Percentiles rank a stretch among this genome's conserved stretches.
phyloP scores from a whole-genome alignment of 2,113 vertebrate species.

The Progne subis region DNA sequence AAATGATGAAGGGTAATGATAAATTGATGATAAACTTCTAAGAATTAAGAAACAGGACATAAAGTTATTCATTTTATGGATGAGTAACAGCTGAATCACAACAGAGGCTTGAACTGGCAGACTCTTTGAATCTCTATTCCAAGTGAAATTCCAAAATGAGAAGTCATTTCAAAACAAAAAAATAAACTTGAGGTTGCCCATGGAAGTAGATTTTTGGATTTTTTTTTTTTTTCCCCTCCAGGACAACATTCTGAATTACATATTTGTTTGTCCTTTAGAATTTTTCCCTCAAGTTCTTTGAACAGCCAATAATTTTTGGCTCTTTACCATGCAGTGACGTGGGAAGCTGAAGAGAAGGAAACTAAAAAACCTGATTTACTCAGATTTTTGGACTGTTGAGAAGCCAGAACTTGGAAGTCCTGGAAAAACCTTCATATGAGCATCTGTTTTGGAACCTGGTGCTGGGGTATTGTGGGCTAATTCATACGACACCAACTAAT shows the following conservation, averaged over 20 bases:
- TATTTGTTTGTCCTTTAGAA: not conserved
- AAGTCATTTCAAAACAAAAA: slow-evolving; percentile 18
- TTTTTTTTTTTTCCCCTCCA: not conserved
- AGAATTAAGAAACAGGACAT: not conserved
- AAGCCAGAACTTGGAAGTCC: not conserved
- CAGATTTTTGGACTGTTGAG: not conserved
- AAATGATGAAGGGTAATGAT: not conserved
- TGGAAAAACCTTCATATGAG: not conserved
- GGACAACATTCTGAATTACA: not conserved
- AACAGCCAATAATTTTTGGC: not conserved
- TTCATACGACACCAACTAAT: not conserved
- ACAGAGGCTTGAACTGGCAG: slow-evolving; percentile 11
- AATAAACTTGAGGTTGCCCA: not conserved
- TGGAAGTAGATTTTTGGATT: not conserved
- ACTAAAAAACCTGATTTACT: not conserved
- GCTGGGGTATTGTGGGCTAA: not conserved
- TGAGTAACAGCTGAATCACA: slow-evolving; percentile 33
- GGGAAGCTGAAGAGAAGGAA: not conserved
- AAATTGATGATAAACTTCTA: not conserved
- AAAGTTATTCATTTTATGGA: not conserved
- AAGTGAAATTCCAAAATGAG: slow-evolving; percentile 40
- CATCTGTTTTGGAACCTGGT: not conserved
- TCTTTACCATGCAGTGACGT: not conserved
- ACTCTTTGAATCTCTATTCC: not conserved
- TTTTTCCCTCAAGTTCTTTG: not conserved